phyloP scores from a whole-genome alignment of 2,888 invertebrate genomes.

The Oscheius sp. region DNA sequence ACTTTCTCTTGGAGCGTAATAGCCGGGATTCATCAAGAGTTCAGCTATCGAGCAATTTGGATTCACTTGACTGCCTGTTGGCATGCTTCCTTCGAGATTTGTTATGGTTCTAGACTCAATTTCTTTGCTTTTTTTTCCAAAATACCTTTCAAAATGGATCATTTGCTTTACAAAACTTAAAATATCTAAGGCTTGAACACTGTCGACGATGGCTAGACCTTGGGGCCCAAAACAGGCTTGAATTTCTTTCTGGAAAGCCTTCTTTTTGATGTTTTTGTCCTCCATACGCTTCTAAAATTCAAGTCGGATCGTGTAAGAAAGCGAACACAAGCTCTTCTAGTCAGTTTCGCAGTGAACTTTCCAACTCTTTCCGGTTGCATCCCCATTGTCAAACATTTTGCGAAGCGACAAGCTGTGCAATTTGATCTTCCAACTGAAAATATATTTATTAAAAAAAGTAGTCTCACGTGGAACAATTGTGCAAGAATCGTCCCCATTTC shows the following conservation, averaged over 20 bases:
- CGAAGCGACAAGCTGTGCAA: background rate
- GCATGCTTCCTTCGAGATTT: background rate
- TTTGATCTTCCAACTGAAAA: background rate
- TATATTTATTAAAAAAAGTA: background rate
- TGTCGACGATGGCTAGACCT: background rate
- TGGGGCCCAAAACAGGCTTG: background rate
- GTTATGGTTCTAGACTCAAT: background rate
- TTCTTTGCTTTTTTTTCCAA: background rate
- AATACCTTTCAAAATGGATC: conserved; percentile 4
- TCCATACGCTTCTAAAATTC: background rate
- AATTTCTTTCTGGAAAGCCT: conserved; percentile 2
- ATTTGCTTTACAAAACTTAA: background rate
- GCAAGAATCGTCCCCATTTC: background rate
- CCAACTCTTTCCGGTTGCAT: background rate
- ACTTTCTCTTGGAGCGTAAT: background rate
- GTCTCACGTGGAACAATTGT: background rate
- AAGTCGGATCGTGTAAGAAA: background rate
- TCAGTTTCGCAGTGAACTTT: background rate
- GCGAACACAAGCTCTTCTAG: conserved; percentile 1
- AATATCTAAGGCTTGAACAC: background rate
- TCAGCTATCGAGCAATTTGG: background rate
- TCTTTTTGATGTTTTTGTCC: background rate
- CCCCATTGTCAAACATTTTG: background rate
- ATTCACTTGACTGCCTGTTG: conserved; percentile 2
- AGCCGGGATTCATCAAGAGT: background rate